phyloP scores from a whole-genome alignment of 2,113 vertebrate genomes.

The Hippocampus mohnikei region DNA sequence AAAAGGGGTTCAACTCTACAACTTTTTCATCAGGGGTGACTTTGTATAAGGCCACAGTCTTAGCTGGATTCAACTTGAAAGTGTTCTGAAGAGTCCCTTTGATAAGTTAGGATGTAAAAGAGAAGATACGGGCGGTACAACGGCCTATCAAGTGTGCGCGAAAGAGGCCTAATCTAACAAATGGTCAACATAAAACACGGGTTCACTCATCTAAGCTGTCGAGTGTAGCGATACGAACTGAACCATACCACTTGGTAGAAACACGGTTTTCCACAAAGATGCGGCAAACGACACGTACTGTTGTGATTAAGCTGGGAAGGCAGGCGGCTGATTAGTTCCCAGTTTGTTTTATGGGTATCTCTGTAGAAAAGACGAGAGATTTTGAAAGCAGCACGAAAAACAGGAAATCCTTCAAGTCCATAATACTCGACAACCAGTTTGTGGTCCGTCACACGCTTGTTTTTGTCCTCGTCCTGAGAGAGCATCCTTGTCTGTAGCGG shows the following conservation, averaged over 20 bases:
- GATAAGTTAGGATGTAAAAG: too few species aligned
- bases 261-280: neutral
- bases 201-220: neutral
- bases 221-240: neutral
- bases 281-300: neutral
- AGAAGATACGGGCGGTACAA: too few species aligned
- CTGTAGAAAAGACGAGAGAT: neutral
- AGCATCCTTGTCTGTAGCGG: conserved; percentile 61
- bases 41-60: too few species aligned
- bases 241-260: neutral
- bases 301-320: neutral
- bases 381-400: neutral
- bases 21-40: too few species aligned
- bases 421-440: neutral
- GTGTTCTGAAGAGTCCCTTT: too few species aligned
- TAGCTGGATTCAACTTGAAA: too few species aligned
- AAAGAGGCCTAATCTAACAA: too few species aligned
- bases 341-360: neutral
- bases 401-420: neutral
- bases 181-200: too few species aligned
- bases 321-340: neutral
- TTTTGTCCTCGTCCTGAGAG: conserved; percentile 15
- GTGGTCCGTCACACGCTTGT: neutral
- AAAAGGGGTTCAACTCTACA: too few species aligned
- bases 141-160: too few species aligned